A percentile compares a stretch with the other conserved stretches of the same genome.
These are phyloP conservation scores for Rhagoletis pomonella DNA, from an alignment of 1,140 invertebrate species.

Conservation along the genomic window DNA sequence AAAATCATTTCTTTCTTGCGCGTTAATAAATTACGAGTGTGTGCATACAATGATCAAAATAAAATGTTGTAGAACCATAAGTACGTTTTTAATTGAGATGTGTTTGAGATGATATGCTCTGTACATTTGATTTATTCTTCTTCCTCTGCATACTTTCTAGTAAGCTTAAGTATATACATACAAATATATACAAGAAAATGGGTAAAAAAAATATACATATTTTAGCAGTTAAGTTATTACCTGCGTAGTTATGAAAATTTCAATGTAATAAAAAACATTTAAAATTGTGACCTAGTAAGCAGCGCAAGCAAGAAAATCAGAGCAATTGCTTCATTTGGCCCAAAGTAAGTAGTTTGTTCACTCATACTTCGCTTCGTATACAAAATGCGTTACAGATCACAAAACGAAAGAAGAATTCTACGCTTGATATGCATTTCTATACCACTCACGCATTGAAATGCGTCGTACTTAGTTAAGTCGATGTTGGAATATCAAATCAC, in stretches of 20 bases:
- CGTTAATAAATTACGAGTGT: not conserved
- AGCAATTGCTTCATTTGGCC: not conserved
- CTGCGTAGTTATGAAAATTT: not conserved
- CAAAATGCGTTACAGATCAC: not conserved
- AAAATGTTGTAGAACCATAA: constrained; percentile 19
- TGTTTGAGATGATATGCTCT: constrained; percentile 1
- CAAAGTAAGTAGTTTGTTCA: no score
- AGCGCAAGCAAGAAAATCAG: constrained; percentile 15
- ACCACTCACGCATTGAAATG: not conserved
- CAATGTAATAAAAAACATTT: constrained; percentile 34
- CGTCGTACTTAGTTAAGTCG: no score
- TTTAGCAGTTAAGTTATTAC: not conserved
- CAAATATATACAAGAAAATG: not conserved
- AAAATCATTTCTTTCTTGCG: not conserved
- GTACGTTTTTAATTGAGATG: constrained; percentile 34
- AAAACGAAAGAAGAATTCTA: no score
- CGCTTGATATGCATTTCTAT: not conserved
- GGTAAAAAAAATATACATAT: not conserved
- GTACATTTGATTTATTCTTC: not conserved
- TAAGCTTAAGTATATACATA: not conserved
- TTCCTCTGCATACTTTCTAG: not conserved
- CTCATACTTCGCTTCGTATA: not conserved
- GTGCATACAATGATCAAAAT: not conserved
- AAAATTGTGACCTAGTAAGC: constrained; percentile 34
- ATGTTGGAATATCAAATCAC: no score